These are phyloP conservation scores for Drymonia ruficornis DNA, from an alignment of 2,888 invertebrate genomes.

Conservation along the genomic window DNA sequence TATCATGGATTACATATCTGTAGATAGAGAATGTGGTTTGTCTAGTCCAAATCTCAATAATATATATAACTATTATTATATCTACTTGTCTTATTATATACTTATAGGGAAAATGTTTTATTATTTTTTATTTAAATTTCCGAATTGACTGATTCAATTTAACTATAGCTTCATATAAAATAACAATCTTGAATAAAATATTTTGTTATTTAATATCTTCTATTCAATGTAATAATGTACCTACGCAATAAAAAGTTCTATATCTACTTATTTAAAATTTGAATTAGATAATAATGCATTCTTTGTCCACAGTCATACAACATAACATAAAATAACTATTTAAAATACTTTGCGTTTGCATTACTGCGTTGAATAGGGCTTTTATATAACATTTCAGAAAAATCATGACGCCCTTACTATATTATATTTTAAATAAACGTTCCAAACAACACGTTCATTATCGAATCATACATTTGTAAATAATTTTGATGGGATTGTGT, in stretches of 20 bases:
- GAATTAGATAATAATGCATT: slow-evolving; percentile 50
- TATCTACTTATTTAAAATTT: slow-evolving; percentile 33
- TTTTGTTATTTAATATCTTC: slow-evolving; percentile 36
- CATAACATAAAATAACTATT: slow-evolving; percentile 19
- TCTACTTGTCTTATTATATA: slow-evolving; percentile 66
- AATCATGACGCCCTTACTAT: slow-evolving; percentile 41
- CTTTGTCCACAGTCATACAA: slow-evolving; percentile 56
- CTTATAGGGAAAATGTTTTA: slow-evolving; percentile 53
- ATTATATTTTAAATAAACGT: slow-evolving; percentile 10
- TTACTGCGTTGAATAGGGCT: slow-evolving; percentile 65
- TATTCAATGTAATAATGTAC: slow-evolving; percentile 62
- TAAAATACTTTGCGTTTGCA: slow-evolving; percentile 42
- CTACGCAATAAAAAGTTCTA: slow-evolving; percentile 16
- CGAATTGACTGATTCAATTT: slow-evolving; percentile 77
- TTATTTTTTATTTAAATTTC: slow-evolving; percentile 66
- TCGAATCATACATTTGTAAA: slow-evolving; percentile 65
- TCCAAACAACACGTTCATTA: slow-evolving; percentile 51
- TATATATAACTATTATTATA: slow-evolving; percentile 65
- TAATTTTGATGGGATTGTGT: slow-evolving; percentile 55
- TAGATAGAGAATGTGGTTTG: slow-evolving; percentile 83
- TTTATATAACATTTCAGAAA: slow-evolving; percentile 32
- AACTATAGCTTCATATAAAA: slow-evolving; percentile 64
- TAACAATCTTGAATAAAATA: slow-evolving; percentile 36
- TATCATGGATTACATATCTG: slow-evolving; percentile 85
- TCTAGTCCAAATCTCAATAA: slow-evolving; percentile 83